Evolutionary conservation across 2,113 vertebrate genomes (phyloP).

Genomic region (Motacilla tschutschensis): DNA sequence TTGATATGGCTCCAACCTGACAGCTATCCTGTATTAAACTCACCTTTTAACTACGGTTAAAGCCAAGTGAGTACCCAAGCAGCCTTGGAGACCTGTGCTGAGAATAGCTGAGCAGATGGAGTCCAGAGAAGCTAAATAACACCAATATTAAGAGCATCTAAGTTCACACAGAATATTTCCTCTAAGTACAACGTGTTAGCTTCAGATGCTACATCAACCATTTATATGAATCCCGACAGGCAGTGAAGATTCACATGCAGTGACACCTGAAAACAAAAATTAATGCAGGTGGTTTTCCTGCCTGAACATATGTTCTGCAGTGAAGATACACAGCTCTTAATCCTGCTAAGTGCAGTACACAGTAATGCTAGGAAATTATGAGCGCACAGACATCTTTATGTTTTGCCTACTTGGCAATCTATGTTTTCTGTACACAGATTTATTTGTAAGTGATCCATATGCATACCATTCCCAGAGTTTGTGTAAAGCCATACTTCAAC

Average conservation of each 20-base stretch:
- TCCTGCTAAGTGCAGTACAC: not conserved
- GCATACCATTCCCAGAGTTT: not conserved
- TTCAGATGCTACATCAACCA: not conserved
- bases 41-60: not conserved
- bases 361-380: not conserved
- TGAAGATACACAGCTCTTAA: not conserved
- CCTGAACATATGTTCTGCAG: not conserved
- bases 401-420: constrained; percentile 48
- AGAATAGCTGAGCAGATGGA: not conserved
- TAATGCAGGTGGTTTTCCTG: constrained; percentile 12
- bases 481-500: not conserved
- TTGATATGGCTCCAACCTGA: not conserved
- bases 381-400: constrained; percentile 26
- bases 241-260: not conserved
- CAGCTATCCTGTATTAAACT: not conserved
- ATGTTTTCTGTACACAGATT: constrained; percentile 43
- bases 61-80: not conserved
- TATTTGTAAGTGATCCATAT: constrained; percentile 43
- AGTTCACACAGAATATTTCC: not conserved
- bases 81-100: not conserved
- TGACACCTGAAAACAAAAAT: not conserved
- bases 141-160: not conserved
- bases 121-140: not conserved
- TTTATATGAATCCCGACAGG: not conserved
- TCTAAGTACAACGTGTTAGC: not conserved